phyloP scores from a whole-genome alignment of 2,113 vertebrate species.

The Coptodon bakossiorum region DNA sequence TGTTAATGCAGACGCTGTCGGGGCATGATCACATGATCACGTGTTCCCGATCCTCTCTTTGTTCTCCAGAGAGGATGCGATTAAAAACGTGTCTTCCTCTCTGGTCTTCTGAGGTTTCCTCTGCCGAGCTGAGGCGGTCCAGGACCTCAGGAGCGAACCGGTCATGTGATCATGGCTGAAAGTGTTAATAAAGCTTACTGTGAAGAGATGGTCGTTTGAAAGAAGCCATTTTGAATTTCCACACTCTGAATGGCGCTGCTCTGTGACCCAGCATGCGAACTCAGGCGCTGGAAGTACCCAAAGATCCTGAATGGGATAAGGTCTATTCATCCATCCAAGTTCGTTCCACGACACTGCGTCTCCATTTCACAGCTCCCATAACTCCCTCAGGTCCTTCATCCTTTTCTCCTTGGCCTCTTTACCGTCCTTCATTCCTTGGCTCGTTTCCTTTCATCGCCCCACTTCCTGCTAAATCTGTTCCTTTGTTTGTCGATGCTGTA shows the following conservation, averaged over 20 bases:
- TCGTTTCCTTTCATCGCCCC: neutral
- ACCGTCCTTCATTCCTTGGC: neutral
- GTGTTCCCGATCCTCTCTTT: neutral
- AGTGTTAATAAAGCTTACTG: neutral
- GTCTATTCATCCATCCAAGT: neutral
- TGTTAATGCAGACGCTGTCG: neutral
- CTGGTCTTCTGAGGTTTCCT: neutral
- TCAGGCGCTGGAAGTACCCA: neutral
- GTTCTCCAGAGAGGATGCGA: neutral
- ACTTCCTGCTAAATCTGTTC: neutral
- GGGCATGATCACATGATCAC: neutral
- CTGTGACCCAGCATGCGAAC: neutral
- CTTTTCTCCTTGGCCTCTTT: neutral
- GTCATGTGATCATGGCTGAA: neutral
- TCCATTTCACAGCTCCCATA: neutral
- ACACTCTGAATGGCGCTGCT: neutral
- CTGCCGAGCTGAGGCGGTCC: fast-evolving
- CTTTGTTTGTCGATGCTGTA: neutral
- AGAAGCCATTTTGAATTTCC: neutral
- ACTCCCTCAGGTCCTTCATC: neutral
- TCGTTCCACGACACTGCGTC: neutral
- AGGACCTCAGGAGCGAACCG: neutral
- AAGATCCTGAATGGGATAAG: neutral
- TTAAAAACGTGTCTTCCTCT: neutral
- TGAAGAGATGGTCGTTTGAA: neutral